Base-by-base conservation (phyloP, 2,113 vertebrate species). In the Plestiodon gilberti region DNA sequence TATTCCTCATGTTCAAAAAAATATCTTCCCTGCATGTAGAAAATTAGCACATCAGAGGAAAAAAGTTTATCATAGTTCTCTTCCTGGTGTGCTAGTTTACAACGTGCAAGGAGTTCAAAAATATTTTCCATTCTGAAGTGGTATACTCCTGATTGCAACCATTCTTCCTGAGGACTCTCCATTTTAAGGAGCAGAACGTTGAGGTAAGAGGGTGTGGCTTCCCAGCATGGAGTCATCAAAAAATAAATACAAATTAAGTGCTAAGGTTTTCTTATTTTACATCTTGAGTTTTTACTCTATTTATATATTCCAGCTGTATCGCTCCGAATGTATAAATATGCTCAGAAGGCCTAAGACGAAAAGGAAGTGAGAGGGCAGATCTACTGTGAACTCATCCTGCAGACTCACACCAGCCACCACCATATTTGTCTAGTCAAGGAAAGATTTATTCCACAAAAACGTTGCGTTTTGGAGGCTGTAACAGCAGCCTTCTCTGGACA, bases 391-490 rank as follows among this genome's bases (percentile, higher is more conserved):
- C 81, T 89, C 83, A 43, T 62, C 65, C 62, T 84, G 17, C 14
- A 74, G 59, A 59, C 35, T 65, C 38, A 18, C 38, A 10, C 35
- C 38, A n/a, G 13, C 30, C 70, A 38, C 70, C 70, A 38, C 28
- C 73, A 77, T 28, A 22, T 64, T 79, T 64, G 40, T 79, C 57
- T 74, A 43, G 76, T 74, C 87, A 88, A 79, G 57, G 65, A 84
- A 89, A 82, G 73, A 55, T 89, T 77, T 73, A 57, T 71, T 89
- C 43, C 74, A 73, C 30, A 2, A 10, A 71, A 86, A 73, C 38
- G 10, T 81, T 71, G 71, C 33, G 15, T 76, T 78, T 69, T 28
- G 40, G 62, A 82, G 40, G 55, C 8, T 52, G 40, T 76, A 43
- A 52, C 73, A 82, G 25, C 55, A 71, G 62, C 57, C 25, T 81